These are phyloP conservation scores for Pangasius larnaudii DNA, from an alignment of 2,797 vertebrate genomes.

Conservation along the genomic window DNA sequence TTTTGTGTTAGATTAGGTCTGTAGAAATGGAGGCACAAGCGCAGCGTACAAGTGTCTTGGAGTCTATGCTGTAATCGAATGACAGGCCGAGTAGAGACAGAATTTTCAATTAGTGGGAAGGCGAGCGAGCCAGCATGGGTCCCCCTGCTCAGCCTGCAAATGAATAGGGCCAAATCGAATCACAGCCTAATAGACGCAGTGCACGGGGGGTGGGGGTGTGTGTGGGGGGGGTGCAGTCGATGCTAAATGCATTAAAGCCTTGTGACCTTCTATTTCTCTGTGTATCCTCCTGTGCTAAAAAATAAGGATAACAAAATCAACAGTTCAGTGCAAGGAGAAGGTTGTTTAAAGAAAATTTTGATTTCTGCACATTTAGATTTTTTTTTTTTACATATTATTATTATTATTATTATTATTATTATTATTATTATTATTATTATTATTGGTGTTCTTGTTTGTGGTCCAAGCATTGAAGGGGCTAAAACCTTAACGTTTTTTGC, in stretches of 20 bases:
- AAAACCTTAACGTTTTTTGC: background rate
- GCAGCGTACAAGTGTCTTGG: slow-evolving; percentile 88
- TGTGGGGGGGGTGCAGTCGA: slow-evolving; percentile 78
- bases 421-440: background rate
- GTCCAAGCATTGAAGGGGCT: background rate
- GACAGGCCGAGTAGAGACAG: slow-evolving; percentile 90
- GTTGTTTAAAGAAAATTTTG: background rate
- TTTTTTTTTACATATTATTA: background rate
- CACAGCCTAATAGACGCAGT: slow-evolving; percentile 89
- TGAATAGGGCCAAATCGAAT: slow-evolving; percentile 93
- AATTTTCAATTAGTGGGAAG: slow-evolving; percentile 81
- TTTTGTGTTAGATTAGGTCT: slow-evolving; percentile 91
- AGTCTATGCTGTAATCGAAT: slow-evolving; percentile 91
- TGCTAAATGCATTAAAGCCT: slow-evolving; percentile 90
- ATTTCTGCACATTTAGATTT: background rate
- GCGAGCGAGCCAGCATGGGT: slow-evolving; percentile 81
- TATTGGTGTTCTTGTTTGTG: too few relatives aligned
- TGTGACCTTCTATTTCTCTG: slow-evolving; percentile 81
- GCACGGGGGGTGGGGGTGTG: slow-evolving; percentile 70
- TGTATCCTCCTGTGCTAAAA: slow-evolving; percentile 72
- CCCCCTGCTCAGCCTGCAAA: slow-evolving; percentile 89
- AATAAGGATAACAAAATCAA: slow-evolving; percentile 59
- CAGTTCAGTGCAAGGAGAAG: slow-evolving; percentile 25
- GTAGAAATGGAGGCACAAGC: slow-evolving; percentile 90
- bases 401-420: background rate